Percentiles rank a stretch among this genome's conserved stretches.
Evolutionary conservation across 1,140 invertebrate species (phyloP).

Genomic region (Laupala kohalensis): DNA sequence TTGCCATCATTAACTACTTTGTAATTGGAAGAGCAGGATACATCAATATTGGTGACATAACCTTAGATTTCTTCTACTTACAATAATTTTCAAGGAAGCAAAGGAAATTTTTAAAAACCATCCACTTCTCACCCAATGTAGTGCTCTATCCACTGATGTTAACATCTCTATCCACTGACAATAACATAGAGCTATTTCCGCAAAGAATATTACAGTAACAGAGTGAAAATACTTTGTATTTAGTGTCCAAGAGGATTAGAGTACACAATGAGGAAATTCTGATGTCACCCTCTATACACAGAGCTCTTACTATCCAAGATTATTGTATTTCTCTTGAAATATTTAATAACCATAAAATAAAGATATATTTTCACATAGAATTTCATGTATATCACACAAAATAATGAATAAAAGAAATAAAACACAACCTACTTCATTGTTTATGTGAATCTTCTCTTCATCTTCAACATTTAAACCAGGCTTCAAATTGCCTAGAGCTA

Average conservation of each 20-base stretch:
- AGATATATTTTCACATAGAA: too few species aligned
- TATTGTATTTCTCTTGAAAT: too few species aligned
- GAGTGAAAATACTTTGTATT: neutral
- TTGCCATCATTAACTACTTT: too few species aligned
- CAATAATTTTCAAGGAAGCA: neutral
- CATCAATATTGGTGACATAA: too few species aligned
- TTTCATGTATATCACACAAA: too few species aligned
- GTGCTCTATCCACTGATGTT: neutral
- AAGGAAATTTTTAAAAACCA: neutral
- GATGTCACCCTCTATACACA: too few species aligned
- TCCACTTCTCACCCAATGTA: neutral
- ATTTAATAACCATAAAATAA: too few species aligned
- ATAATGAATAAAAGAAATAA: too few species aligned
- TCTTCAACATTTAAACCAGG: slow-evolving; percentile 62
- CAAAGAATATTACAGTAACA: neutral
- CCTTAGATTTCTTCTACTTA: too few species aligned
- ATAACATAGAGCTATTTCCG: neutral
- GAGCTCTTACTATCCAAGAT: too few species aligned
- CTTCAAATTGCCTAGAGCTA: slow-evolving; percentile 63
- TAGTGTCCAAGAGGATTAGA: neutral
- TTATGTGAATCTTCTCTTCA: slow-evolving; percentile 39
- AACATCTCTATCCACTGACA: neutral
- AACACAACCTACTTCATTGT: slow-evolving; percentile 55
- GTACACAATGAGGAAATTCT: too few species aligned
- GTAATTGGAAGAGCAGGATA: too few species aligned